Evolutionary conservation across 2,797 vertebrate species (phyloP), one percentile per base, ranked within the genome.

Genomic region (Garrulus glandarius): DNA sequence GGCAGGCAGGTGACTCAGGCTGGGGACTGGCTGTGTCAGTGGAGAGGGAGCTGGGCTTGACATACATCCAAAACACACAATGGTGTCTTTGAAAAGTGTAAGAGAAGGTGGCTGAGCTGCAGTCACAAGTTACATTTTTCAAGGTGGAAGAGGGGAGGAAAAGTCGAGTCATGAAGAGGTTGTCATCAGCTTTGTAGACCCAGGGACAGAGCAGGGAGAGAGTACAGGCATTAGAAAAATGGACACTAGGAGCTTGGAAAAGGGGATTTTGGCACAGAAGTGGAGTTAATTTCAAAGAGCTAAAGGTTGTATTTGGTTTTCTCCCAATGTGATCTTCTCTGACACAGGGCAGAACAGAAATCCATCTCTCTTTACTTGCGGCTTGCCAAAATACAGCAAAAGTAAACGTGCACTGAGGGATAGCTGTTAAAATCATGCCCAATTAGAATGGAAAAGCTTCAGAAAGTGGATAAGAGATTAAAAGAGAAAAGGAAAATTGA

Each of bases 1-100:
- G 92, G 89, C 75, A 91, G 83, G 92, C 81, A n/a, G 81, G 22
- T 94, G 92, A 94, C 65, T 96, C 93, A 89, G 68, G 68, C 57
- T 84, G 61, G 68, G 77, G 81, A 70, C 61, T 61, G 87, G 71
- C 65, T 92, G 49, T 84, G 75, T 87, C 84, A 89, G 34, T 81
- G 74, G 88, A 92, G 63, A 39, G 30, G 49, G 78, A 81, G 72
- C 79, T 85, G 89, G 43, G 79, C 86, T 93, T 79, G 70, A 79
- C 52, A 37, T 1, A 0, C 41, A 32, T 53, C 68, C 79, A 60
- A 44, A 91, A 57, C 34, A 80, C 30, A 91, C 93, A 94, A 18
- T 49, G 63, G 41, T 37, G 44, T 53, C 89, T 93, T 94, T 93
- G 82, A 84, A 69, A 83, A 59, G 55, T 3, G 7, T 53, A 57